Conservation (phyloP, 2,113 vertebrate genomes). For the Mirza zaza region DNA sequence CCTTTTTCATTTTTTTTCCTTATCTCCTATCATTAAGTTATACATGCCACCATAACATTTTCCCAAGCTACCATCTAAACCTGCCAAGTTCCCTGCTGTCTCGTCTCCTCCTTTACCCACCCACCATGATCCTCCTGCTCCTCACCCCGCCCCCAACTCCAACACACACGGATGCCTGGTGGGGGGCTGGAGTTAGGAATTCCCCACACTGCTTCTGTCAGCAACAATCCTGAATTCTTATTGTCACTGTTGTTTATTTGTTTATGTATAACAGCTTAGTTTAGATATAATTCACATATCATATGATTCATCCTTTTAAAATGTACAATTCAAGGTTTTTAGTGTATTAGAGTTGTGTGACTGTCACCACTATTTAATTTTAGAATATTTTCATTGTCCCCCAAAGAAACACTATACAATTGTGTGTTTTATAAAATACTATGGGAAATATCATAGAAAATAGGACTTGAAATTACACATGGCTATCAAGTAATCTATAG, state of each 20-base stretch:
- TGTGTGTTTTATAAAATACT: not conserved
- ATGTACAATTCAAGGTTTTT: not conserved
- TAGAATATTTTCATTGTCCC: not conserved
- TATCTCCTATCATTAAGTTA: not conserved
- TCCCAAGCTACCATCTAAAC: not conserved
- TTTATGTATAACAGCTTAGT: not conserved
- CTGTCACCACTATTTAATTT: not conserved
- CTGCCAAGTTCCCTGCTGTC: not conserved
- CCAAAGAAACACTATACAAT: not conserved
- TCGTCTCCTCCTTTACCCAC: not conserved
- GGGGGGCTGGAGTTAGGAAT: not conserved
- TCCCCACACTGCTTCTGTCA: not conserved
- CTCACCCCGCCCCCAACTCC: not conserved
- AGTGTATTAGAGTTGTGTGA: not conserved
- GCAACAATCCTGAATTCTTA: not conserved
- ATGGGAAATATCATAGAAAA: constrained; percentile 1
- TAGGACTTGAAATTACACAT: not conserved
- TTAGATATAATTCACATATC: not conserved
- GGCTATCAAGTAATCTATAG: not conserved
- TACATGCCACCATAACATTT: not conserved
- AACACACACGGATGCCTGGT: not conserved
- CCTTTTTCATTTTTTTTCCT: not conserved
- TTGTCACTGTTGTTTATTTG: not conserved
- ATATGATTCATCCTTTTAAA: not conserved
- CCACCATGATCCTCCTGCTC: not conserved